A percentile compares a stretch with the other conserved stretches of the same genome.
phyloP scores from a whole-genome alignment of 2,888 invertebrate genomes.

The Ceriagrion tenellum region DNA sequence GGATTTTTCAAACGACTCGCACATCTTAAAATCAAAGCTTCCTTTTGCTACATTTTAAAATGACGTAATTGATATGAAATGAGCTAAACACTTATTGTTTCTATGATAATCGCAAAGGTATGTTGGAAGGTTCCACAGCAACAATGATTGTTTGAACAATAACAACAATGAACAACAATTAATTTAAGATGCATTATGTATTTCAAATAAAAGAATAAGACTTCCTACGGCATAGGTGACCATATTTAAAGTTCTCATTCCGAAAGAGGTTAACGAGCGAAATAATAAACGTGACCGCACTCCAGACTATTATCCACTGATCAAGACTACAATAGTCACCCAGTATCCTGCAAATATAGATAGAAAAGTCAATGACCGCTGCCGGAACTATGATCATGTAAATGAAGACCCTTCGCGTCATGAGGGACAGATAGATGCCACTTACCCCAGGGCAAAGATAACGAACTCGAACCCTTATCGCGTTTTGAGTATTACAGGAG shows the following conservation, averaged over 20 bases:
- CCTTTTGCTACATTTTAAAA: no score
- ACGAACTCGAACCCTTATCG: neutral
- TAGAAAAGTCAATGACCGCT: neutral
- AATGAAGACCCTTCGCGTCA: neutral
- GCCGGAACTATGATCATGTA: neutral
- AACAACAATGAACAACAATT: no score
- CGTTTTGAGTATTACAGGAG: neutral
- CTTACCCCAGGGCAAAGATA: neutral
- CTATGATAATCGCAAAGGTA: no score
- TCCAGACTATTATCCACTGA: neutral
- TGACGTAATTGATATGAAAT: no score
- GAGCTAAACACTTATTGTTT: no score
- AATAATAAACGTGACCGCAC: neutral
- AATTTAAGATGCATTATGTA: no score
- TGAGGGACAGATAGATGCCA: neutral
- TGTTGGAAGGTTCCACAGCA: no score
- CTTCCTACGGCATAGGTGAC: neutral
- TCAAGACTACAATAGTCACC: neutral
- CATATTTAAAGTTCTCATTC: neutral
- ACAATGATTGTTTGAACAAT: no score
- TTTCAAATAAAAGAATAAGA: no score
- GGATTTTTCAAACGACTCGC: no score
- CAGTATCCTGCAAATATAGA: neutral
- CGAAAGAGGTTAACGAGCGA: neutral
- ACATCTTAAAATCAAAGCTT: no score